phyloP scores from a whole-genome alignment of 2,797 vertebrate genomes.

The Gambusia yucatana region DNA sequence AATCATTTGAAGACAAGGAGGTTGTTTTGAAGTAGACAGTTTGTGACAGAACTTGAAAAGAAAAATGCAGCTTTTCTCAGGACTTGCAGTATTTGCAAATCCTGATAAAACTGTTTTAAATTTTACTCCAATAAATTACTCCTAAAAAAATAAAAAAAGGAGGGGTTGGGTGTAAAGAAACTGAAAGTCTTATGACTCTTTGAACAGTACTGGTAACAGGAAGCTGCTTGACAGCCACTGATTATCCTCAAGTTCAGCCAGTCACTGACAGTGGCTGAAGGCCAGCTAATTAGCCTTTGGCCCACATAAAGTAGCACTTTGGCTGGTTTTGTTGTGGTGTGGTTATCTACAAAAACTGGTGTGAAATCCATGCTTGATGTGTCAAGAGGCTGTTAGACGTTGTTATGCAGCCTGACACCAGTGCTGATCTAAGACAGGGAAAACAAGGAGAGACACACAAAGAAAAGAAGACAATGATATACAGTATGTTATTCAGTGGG shows the following conservation, averaged over 20 bases:
- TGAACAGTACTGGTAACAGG: slow-evolving; percentile 28
- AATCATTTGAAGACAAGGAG: too few relatives aligned
- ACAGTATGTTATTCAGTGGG: slow-evolving; percentile 46
- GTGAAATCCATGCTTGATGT: slow-evolving; percentile 62
- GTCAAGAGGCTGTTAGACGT: slow-evolving; percentile 60
- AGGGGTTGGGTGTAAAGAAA: not conserved
- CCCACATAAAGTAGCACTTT: slow-evolving; percentile 54
- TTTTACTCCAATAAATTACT: not conserved
- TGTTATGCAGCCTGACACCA: slow-evolving; percentile 48
- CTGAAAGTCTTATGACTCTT: not conserved
- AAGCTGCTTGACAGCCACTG: slow-evolving; percentile 45
- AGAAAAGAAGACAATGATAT: slow-evolving; percentile 46
- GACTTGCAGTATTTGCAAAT: not conserved
- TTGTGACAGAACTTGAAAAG: too few relatives aligned
- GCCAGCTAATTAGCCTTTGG: slow-evolving; percentile 78
- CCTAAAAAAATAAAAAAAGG: not conserved
- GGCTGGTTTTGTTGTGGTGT: slow-evolving; percentile 53
- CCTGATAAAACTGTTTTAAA: not conserved
- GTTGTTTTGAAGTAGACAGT: too few relatives aligned
- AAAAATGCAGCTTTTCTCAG: not conserved
- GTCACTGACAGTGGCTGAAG: slow-evolving; percentile 62
- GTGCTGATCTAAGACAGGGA: slow-evolving; percentile 48
- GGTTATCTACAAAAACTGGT: slow-evolving; percentile 62
- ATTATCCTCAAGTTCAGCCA: slow-evolving; percentile 49
- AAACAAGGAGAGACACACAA: slow-evolving; percentile 36